These are phyloP conservation scores for Bothrops jararaca DNA, from an alignment of 2,113 vertebrate species.

Conservation along the genomic window DNA sequence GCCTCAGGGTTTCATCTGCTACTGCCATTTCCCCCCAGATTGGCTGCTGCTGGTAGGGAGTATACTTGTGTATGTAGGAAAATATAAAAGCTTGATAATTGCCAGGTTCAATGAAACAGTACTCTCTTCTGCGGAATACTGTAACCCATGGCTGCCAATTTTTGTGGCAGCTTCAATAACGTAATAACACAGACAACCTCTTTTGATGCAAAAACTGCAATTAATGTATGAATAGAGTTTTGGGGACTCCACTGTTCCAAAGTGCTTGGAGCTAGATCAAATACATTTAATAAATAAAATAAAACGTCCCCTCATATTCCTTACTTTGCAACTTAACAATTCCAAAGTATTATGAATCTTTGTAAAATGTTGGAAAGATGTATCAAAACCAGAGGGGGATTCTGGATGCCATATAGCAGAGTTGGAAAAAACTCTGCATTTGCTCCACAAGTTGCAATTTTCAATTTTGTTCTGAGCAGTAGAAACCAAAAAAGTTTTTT, in stretches of 20 bases:
- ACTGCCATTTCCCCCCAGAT: neutral
- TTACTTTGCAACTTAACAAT: neutral
- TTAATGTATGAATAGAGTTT: neutral
- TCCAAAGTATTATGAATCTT: neutral
- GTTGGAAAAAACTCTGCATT: neutral
- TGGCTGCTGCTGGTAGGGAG: too few relatives aligned
- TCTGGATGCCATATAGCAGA: neutral
- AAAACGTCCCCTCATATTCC: neutral
- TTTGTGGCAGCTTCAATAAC: neutral
- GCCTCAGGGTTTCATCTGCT: neutral
- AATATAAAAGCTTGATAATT: neutral
- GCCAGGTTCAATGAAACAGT: neutral
- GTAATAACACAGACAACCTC: neutral
- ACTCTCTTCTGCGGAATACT: neutral
- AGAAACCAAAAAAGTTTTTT: neutral
- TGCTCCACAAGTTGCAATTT: neutral
- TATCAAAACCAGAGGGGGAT: neutral
- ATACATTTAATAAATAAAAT: neutral
- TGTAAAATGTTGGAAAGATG: neutral
- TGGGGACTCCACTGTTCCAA: neutral
- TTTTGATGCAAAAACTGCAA: neutral
- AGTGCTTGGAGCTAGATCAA: neutral
- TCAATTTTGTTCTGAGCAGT: neutral
- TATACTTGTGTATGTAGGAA: neutral
- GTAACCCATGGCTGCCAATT: neutral